Conservation (phyloP, 2,888 invertebrate genomes). For the Pristionchus japonicus region DNA sequence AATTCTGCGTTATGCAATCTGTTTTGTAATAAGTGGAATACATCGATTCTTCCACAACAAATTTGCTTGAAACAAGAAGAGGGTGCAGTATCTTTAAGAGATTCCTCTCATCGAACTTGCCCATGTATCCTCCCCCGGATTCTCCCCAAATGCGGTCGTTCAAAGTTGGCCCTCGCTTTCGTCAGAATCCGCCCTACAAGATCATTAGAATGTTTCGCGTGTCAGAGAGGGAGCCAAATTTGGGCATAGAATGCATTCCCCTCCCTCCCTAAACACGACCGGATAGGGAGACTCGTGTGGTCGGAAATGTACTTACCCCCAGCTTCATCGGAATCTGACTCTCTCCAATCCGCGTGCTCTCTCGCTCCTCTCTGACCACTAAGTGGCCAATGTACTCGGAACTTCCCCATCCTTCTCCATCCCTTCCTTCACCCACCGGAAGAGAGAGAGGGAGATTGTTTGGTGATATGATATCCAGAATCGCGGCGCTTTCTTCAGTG, state of each 20-base stretch:
- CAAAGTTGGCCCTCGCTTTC: background rate
- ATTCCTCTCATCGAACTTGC: background rate
- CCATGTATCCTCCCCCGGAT: too few relatives aligned
- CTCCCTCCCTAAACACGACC: too few relatives aligned
- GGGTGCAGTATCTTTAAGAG: background rate
- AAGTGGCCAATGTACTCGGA: background rate
- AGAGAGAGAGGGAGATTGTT: too few relatives aligned
- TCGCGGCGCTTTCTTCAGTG: background rate
- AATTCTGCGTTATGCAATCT: too few relatives aligned
- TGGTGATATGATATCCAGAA: slow-evolving; percentile 20
- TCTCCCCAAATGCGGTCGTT: background rate
- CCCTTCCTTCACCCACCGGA: background rate
- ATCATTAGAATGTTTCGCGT: slow-evolving; percentile 16
- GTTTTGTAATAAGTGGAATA: too few relatives aligned
- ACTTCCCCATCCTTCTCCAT: background rate
- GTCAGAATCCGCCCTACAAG: background rate
- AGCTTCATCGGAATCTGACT: background rate
- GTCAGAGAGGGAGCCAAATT: background rate
- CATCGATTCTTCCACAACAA: background rate
- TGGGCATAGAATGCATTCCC: background rate
- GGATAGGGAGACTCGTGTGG: background rate
- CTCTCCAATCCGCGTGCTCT: background rate
- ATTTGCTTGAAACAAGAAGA: too few relatives aligned
- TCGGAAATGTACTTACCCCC: background rate
- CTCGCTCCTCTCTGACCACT: background rate